These are phyloP conservation scores for Dicentrarchus labrax DNA, from an alignment of 2,113 vertebrate genomes.

Conservation along the genomic window DNA sequence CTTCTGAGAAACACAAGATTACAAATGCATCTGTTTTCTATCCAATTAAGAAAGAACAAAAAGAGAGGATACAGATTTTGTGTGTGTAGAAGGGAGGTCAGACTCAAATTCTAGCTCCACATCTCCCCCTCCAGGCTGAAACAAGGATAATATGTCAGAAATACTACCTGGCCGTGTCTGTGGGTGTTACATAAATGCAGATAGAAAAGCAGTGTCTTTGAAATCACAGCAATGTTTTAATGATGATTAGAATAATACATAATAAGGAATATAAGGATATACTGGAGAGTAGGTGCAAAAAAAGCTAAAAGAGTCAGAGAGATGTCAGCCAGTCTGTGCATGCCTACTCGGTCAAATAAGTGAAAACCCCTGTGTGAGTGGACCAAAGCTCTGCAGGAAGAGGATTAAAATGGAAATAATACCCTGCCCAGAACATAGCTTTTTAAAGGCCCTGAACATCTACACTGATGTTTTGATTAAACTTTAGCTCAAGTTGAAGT, in stretches of 20 bases:
- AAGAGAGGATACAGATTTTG: neutral
- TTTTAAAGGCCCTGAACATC: neutral
- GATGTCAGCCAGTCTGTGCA: neutral
- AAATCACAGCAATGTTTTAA: constrained; percentile 1
- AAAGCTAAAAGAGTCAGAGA: constrained; percentile 4
- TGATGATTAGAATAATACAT: neutral
- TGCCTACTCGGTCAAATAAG: neutral
- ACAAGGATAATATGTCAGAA: constrained; percentile 7
- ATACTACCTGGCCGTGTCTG: constrained; percentile 22
- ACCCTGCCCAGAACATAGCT: neutral
- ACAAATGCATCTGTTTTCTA: constrained; percentile 35
- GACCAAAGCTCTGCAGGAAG: neutral
- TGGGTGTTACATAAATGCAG: constrained; percentile 26
- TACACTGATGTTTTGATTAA: neutral
- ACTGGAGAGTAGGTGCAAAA: neutral
- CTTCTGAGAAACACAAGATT: constrained; percentile 37
- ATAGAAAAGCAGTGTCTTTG: neutral
- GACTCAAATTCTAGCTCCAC: constrained; percentile 64
- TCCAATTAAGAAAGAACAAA: constrained; percentile 25
- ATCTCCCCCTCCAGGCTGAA: constrained; percentile 72
- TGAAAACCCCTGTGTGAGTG: neutral
- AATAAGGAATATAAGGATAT: neutral
- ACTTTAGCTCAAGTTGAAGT: neutral
- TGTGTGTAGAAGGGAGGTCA: constrained; percentile 2
- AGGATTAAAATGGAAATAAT: neutral